These are phyloP conservation scores for Isichthys henryi DNA, from an alignment of 2,113 vertebrate genomes.

Conservation along the genomic window DNA sequence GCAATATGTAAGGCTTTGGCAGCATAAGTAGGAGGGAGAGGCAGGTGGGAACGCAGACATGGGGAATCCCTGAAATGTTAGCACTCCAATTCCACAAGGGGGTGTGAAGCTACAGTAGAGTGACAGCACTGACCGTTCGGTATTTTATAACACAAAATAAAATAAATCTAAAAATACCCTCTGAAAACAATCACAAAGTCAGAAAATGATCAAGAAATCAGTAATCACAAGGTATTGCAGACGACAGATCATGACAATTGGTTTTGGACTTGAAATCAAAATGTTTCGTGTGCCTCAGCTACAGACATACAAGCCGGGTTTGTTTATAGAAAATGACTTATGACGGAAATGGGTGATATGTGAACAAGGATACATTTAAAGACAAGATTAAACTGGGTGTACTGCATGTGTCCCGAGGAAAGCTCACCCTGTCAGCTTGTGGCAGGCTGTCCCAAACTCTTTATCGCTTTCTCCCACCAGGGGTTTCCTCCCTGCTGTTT, in stretches of 20 bases:
- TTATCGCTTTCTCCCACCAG: background rate
- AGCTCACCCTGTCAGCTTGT: background rate
- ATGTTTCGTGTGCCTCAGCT: background rate
- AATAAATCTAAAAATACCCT: background rate
- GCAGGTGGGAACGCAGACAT: background rate
- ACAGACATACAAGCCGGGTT: background rate
- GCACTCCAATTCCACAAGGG: background rate
- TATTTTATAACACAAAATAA: background rate
- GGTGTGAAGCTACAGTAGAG: background rate
- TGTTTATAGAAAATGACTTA: background rate
- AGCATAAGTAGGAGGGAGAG: background rate
- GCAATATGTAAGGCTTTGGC: too few species aligned
- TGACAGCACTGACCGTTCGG: background rate
- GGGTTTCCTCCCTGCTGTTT: background rate
- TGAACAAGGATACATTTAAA: background rate
- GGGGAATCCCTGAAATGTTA: background rate
- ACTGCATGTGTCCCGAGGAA: background rate
- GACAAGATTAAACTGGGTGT: background rate
- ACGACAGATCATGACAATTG: background rate
- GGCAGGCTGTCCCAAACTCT: background rate
- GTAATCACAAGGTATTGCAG: background rate
- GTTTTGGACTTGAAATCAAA: background rate
- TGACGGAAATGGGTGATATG: background rate
- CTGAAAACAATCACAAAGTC: background rate
- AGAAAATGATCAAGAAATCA: background rate